Evolutionary conservation across 2,797 vertebrate species (phyloP), one percentile per base, ranked within the genome.

Genomic region (Enteromius argenteus): DNA sequence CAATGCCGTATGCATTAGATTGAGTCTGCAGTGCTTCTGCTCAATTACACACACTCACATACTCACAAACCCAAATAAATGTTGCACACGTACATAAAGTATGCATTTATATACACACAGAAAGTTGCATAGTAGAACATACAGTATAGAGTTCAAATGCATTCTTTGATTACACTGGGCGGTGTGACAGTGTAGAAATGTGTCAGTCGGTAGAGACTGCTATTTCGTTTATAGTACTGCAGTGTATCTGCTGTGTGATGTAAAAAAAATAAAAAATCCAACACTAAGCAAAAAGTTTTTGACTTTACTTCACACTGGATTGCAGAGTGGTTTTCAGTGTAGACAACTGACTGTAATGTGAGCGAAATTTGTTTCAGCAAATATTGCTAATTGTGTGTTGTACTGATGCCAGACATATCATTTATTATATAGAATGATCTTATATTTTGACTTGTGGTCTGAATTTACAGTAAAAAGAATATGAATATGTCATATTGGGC

Each of bases 1-100:
- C 82, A 90, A 80, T 92, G 89, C 27, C 73, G 87, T 90, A 86
- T 90, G 89, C 91, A 92, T 91, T 90, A 92, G 93, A 88, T 87
- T 89, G 79, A 81, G 90, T 85, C 84, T 58, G 67, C 60, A 86
- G 80, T 84, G 83, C 79, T 85, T 84, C 73, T 69, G 71, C 74
- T 85, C 79, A 78, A 76, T 86, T 85, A 87, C 84, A 73, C 51
- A 67, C 32, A 79, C 79, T n/a, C 68, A 72, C 86, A 80, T 14
- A 58, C 80, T 81, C 78, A 82, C 85, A 60, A 60, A 60, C 66
- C 6, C 6, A 62, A 56, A 58, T 75, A 74, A 74, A 60, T 68
- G 44, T 60, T 53, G 21, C 39, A 60, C 23, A 21, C 15, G 42
- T 42, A 42, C 75, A 56, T 68, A 53, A 81, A 80, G 83, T 62